Percentiles rank a stretch among this genome's conserved stretches.
Conservation (phyloP, 2,797 vertebrate genomes). For the Intellagama lesueurii region DNA sequence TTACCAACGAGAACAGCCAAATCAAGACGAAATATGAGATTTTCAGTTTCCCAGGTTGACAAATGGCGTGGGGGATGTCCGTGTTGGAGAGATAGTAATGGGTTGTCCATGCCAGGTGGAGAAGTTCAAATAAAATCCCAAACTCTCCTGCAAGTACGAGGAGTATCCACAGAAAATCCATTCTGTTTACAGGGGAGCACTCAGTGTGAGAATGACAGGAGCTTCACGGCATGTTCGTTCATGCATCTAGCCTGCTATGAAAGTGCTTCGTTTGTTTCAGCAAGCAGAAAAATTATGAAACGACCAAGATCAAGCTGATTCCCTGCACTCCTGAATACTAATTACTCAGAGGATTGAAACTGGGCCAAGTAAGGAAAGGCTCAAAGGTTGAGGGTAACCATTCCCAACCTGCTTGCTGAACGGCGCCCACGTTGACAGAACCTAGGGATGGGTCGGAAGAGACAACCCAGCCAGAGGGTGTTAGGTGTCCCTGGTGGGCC, state of each 20-base stretch:
- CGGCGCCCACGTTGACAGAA: too few relatives aligned
- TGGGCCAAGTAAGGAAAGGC: too few relatives aligned
- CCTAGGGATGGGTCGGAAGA: too few relatives aligned
- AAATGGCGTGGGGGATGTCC: background rate
- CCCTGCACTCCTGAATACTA: too few relatives aligned
- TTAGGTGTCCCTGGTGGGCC: too few relatives aligned
- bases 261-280: background rate
- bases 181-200: background rate
- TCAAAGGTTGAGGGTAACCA: too few relatives aligned
- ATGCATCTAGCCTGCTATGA: background rate
- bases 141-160: background rate
- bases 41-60: background rate
- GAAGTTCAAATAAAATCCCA: accelerated
- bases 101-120: background rate
- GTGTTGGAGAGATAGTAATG: background rate
- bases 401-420: too few relatives aligned
- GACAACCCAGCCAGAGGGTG: too few relatives aligned
- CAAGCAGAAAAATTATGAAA: background rate
- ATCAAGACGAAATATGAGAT: background rate
- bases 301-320: background rate
- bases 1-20: background rate
- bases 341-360: background rate
- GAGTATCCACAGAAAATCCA: background rate
- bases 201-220: too few relatives aligned
- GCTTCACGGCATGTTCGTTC: background rate